A percentile compares a stretch with the other conserved stretches of the same genome.
These are phyloP conservation scores for Lagorchestes hirsutus DNA, from an alignment of 2,797 vertebrate species.

Conservation along the genomic window DNA sequence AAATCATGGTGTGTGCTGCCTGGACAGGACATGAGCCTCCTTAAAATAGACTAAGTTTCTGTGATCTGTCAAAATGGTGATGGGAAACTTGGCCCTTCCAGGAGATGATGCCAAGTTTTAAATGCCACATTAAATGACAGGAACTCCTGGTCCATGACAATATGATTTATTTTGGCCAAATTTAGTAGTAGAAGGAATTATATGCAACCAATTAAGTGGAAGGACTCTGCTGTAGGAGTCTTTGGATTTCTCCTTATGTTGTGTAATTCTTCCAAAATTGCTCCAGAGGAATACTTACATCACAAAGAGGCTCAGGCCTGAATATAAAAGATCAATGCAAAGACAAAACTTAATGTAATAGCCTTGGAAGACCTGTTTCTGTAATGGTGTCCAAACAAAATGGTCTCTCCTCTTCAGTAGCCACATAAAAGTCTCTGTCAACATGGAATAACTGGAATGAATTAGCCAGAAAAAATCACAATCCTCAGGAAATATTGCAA, in stretches of 20 bases:
- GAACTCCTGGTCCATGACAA: conserved; percentile 1
- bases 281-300: neutral
- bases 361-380: neutral
- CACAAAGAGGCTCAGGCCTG: neutral
- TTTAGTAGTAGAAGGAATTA: neutral
- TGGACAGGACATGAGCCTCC: neutral
- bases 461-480: neutral
- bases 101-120: neutral
- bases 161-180: neutral
- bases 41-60: conserved; percentile 3
- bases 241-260: neutral
- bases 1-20: neutral
- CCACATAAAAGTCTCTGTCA: neutral
- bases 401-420: neutral
- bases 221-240: neutral
- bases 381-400: neutral
- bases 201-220: neutral
- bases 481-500: neutral
- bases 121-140: neutral
- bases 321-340: neutral
- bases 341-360: neutral
- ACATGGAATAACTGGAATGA: neutral
- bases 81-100: neutral
- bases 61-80: neutral
- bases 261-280: neutral